A percentile compares a stretch with the other conserved stretches of the same genome.
phyloP scores from a whole-genome alignment of 1,140 invertebrate genomes.

The Rhynchophorus ferrugineus region DNA sequence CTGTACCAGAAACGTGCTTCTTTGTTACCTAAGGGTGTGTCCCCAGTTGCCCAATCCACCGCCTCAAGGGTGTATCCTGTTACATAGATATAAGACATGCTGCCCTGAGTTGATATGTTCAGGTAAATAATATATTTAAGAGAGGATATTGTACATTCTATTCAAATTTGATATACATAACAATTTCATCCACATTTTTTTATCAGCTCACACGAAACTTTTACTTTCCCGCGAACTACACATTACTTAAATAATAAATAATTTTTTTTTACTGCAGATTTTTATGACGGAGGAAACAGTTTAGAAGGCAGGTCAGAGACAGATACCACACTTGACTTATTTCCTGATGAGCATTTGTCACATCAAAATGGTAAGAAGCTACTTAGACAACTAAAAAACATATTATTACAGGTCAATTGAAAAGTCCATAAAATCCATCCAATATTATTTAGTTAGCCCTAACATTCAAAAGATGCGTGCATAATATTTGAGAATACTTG shows the following conservation, averaged over 20 bases:
- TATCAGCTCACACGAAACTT: no score
- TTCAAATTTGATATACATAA: slow-evolving; percentile 17
- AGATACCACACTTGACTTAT: slow-evolving; percentile 15
- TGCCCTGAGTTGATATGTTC: slow-evolving; percentile 70
- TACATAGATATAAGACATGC: slow-evolving; percentile 59
- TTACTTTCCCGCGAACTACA: no score
- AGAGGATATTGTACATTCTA: neutral
- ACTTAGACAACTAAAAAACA: no score
- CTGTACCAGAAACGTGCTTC: slow-evolving; percentile 60
- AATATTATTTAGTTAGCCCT: no score
- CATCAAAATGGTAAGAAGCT: slow-evolving; percentile 15
- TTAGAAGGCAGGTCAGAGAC: slow-evolving; percentile 29
- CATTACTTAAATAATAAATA: neutral
- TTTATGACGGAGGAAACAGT: slow-evolving; percentile 23
- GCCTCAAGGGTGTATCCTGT: slow-evolving; percentile 60
- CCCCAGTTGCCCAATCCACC: slow-evolving; percentile 64
- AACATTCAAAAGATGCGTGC: no score
- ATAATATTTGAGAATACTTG: no score
- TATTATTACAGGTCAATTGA: no score
- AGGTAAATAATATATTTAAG: slow-evolving; percentile 35
- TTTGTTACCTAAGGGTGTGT: slow-evolving; percentile 70
- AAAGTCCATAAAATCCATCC: no score
- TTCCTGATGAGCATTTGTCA: slow-evolving; percentile 3
- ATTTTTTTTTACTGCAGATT: slow-evolving; percentile 12
- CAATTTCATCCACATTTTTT: no score